phyloP scores from a whole-genome alignment of 92 coral and sea anemone genomes.

The Galaxea fascicularis region DNA sequence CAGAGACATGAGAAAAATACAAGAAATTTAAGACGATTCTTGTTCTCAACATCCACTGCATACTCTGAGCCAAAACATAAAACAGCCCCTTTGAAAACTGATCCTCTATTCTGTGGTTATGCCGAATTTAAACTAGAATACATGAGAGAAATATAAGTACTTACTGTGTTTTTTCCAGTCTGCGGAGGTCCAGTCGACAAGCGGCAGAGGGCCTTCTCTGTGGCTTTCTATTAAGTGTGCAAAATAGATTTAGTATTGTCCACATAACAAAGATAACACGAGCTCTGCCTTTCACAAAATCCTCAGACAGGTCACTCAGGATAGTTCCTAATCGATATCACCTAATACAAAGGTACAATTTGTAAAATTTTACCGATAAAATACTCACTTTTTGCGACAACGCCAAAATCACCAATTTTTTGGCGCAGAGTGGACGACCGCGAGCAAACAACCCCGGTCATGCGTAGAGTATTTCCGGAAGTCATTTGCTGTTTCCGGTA shows the following conservation, averaged over 20 bases:
- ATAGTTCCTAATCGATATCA: constrained; percentile 8
- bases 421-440: constrained; percentile 25
- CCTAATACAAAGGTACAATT: neutral
- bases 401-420: neutral
- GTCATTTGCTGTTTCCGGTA: constrained; percentile 10
- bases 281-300: no score
- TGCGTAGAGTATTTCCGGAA: constrained; percentile 14
- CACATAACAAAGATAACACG: neutral
- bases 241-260: constrained; percentile 4
- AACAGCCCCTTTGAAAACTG: neutral
- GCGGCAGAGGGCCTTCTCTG: neutral
- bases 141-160: neutral
- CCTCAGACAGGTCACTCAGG: no score
- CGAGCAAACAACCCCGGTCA: constrained; percentile 3
- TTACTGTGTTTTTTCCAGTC: neutral
- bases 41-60: neutral
- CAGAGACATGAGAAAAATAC: neutral
- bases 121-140: neutral
- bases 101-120: neutral
- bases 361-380: neutral
- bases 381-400: constrained; percentile 32
- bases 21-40: neutral
- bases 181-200: neutral
- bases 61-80: neutral
- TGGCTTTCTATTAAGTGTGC: neutral